Base-by-base conservation (phyloP, 1,140 invertebrate genomes). In the Platorchestia sp. region DNA sequence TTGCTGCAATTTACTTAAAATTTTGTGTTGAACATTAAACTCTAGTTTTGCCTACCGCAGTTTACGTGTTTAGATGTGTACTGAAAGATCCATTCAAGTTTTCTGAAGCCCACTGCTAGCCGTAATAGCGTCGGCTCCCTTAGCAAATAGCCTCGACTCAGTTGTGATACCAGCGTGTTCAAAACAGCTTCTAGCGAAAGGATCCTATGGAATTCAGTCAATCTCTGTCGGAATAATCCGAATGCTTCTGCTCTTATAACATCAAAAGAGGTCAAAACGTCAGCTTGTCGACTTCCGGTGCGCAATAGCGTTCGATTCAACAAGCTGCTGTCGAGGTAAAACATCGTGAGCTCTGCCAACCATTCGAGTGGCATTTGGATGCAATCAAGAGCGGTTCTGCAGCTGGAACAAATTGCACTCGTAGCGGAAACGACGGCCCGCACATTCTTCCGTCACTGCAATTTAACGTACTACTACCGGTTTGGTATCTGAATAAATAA, bases 301-400 rank as follows among this genome's bases (percentile, higher is more conserved):
- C 43, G 87, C 87, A 89, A 89, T 89, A 89, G 87, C 87, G 42
- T 43, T 89, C 87, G 87, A 89, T 89, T 89, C 43, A 42, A 89
- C 87, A 44, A 75, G 59, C 59, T 75, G 36, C 59, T 14, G 41
- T 44, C n/a, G 87, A 14, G 87, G 14, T 89, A 89, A 89, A 89
- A 89, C 87, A 44, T 44, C 43, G 27, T 42, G 87, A 41, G 87
- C 42, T 89, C 10, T 89, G 43, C 36, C 3, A 41, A 89, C 87
- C 27, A 1, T 44, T 44, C 87, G 87, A 89, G 41, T 44, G 87
- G 43, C 87, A 27, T 89, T 89, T 89, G 87, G 42, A 89, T 41
- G 87, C 87, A 89, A 89, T 89, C 43, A 89, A 42, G 43, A 42
- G 16, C n/a, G 3, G 41, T 5, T 89, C 14, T 75, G 27, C 1